Evolutionary conservation across 2,113 vertebrate species (phyloP).

Genomic region (Equus przewalskii): DNA sequence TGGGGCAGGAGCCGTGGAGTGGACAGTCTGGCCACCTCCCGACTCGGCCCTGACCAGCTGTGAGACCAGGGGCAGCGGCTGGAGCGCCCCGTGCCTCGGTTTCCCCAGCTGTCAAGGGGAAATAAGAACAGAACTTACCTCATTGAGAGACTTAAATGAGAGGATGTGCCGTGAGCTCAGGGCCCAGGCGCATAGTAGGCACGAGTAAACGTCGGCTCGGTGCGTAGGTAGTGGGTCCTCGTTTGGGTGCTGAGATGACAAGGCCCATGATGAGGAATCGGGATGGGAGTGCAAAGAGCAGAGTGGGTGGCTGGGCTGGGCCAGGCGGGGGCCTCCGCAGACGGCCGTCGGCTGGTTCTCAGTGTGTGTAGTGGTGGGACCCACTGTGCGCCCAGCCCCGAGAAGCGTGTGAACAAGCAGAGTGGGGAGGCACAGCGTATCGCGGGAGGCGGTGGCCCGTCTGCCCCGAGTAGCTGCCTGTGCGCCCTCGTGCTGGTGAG

Average conservation of each 20-base stretch:
- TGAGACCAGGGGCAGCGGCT: background rate
- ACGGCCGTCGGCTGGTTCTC: rapidly evolving
- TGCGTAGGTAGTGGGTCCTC: rapidly evolving
- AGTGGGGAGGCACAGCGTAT: rapidly evolving
- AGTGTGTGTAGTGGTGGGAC: rapidly evolving
- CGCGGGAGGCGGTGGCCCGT: rapidly evolving
- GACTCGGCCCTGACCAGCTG: background rate
- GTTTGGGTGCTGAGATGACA: background rate
- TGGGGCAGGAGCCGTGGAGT: background rate
- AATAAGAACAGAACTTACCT: background rate
- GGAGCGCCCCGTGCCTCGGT: rapidly evolving
- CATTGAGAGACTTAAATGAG: rapidly evolving
- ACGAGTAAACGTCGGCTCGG: rapidly evolving
- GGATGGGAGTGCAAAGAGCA: background rate
- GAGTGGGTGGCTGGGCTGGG: background rate
- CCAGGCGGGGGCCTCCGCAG: conserved; percentile 55
- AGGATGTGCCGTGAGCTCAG: rapidly evolving
- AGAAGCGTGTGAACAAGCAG: rapidly evolving
- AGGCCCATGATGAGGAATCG: background rate
- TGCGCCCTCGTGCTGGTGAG: rapidly evolving
- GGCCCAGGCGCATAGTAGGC: background rate
- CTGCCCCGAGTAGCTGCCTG: background rate
- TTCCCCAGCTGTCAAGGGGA: background rate
- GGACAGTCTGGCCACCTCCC: background rate
- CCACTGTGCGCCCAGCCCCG: background rate